phyloP scores from a whole-genome alignment of 1,140 invertebrate species.

The Aphelinus atriplicis region DNA sequence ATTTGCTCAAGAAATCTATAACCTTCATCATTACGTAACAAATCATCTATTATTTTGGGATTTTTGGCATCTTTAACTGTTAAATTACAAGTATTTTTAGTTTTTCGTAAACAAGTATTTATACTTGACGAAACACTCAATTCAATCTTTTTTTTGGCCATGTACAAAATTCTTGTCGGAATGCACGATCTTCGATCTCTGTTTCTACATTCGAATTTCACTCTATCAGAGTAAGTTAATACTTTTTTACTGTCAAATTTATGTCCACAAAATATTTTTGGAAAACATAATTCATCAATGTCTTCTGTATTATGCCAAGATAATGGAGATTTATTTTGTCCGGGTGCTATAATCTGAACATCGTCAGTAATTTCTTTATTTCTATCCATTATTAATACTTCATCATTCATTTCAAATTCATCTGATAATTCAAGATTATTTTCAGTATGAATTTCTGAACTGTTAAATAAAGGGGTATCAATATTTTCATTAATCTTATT shows the following conservation, averaged over 20 bases:
- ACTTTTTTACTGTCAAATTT: too few species aligned
- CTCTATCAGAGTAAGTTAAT: too few species aligned
- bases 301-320: too few species aligned
- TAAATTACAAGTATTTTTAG: not conserved
- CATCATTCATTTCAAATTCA: conserved; percentile 4
- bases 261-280: too few species aligned
- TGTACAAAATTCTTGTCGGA: conserved; percentile 8
- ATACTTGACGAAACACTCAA: not conserved
- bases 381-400: not conserved
- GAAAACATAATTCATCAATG: too few species aligned
- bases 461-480: too few species aligned
- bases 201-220: too few species aligned
- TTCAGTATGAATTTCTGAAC: too few species aligned
- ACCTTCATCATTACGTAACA: not conserved
- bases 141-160: conserved; percentile 17
- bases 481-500: too few species aligned
- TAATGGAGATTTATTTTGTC: too few species aligned
- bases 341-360: not conserved
- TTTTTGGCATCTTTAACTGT: not conserved
- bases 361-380: conserved; percentile 1
- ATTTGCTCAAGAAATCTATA: conserved; percentile 9
- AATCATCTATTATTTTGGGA: not conserved
- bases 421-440: too few species aligned
- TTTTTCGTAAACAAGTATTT: conserved; percentile 15
- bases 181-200: not conserved